Conservation (phyloP, 1,140 invertebrate species). For the Heterodera schachtii region DNA sequence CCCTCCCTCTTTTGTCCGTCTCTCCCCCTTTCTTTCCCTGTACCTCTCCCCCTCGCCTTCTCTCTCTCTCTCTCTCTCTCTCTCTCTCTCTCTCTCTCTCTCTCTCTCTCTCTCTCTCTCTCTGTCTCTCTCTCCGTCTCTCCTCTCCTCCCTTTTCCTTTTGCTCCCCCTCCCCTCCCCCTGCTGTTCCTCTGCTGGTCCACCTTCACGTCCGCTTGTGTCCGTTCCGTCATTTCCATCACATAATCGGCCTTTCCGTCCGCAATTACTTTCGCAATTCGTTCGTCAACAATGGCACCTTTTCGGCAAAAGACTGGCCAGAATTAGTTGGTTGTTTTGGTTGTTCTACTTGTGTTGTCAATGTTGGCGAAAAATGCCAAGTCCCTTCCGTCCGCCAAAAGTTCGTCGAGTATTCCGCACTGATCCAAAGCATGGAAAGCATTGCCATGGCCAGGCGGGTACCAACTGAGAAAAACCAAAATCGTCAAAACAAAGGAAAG, state of each 20-base stretch:
- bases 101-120: too few species aligned
- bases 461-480: conserved; percentile 75
- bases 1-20: too few species aligned
- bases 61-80: too few species aligned
- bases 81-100: background rate
- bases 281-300: conserved; percentile 93
- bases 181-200: background rate
- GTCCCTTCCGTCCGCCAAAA: conserved; percentile 77
- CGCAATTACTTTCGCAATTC: conserved; percentile 64
- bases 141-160: background rate
- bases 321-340: background rate
- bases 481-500: background rate
- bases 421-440: conserved; percentile 93
- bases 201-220: conserved; percentile 94
- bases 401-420: conserved; percentile 86
- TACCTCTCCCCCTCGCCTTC: background rate
- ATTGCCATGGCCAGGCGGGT: conserved; percentile 98
- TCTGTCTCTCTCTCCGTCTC: too few species aligned
- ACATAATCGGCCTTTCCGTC: conserved; percentile 77
- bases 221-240: conserved; percentile 99
- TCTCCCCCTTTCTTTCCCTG: too few species aligned
- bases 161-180: too few species aligned
- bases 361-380: conserved; percentile 99
- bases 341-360: conserved; percentile 78
- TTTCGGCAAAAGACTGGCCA: background rate